Evolutionary conservation across 2,113 vertebrate genomes (phyloP).

Genomic region (Bostrychus sinensis): DNA sequence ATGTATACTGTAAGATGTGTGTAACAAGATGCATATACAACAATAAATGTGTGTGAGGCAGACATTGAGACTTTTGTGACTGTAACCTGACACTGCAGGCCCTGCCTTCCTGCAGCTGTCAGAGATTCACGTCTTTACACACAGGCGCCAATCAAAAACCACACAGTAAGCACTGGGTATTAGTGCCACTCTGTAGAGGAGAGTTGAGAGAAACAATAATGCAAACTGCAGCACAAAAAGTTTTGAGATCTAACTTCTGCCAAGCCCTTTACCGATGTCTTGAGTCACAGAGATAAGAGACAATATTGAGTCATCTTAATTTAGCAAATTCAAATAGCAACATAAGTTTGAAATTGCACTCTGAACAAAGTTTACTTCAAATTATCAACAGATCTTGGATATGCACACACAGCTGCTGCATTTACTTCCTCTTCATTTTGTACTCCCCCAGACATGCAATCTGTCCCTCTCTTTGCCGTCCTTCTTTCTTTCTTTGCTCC

Average conservation of each 20-base stretch:
- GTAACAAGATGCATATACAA: conserved; percentile 13
- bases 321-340: conserved; percentile 45
- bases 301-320: conserved; percentile 29
- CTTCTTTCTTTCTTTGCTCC: conserved; percentile 24
- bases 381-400: conserved; percentile 56
- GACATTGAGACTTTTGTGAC: conserved; percentile 63
- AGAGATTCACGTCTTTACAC: conserved; percentile 58
- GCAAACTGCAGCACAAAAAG: neutral
- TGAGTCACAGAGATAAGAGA: neutral
- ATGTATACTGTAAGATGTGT: neutral
- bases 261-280: neutral
- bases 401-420: conserved; percentile 59
- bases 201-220: neutral
- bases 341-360: conserved; percentile 47
- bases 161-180: conserved; percentile 15
- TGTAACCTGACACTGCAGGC: conserved; percentile 79
- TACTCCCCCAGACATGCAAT: conserved; percentile 64
- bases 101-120: conserved; percentile 59
- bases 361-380: conserved; percentile 57
- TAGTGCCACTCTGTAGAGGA: neutral
- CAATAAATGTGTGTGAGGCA: conserved; percentile 12
- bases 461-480: conserved; percentile 56
- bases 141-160: conserved; percentile 56
- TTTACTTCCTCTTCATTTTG: conserved; percentile 63
- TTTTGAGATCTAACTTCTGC: neutral